Percentiles rank a stretch among this genome's conserved stretches.
phyloP scores from a whole-genome alignment of 2,797 vertebrate species.

The Brachyalestes nurse region DNA sequence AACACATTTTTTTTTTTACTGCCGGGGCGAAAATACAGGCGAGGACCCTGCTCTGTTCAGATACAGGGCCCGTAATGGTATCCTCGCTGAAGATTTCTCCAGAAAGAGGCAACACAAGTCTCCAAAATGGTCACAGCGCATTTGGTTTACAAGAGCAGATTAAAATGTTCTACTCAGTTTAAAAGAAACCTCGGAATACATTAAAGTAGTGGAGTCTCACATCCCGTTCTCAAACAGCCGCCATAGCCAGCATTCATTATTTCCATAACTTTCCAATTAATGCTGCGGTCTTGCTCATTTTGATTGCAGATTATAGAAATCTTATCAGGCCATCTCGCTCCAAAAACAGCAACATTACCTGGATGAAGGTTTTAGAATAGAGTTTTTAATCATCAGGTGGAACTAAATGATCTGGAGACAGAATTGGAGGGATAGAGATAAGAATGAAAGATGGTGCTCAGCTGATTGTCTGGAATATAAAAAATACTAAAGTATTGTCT shows the following conservation, averaged over 20 bases:
- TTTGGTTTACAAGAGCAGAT: constrained; percentile 65
- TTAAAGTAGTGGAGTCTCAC: not conserved
- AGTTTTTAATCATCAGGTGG: not conserved
- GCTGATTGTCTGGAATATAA: not conserved
- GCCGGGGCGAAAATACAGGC: constrained; percentile 70
- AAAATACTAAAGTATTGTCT: not conserved
- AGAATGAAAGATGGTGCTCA: not conserved
- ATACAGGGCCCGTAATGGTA: constrained; percentile 63
- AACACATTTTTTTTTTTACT: constrained; percentile 70
- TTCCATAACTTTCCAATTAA: constrained; percentile 10
- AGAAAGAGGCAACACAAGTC: constrained; percentile 61
- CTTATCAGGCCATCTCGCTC: constrained; percentile 1
- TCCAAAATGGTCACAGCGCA: constrained; percentile 63
- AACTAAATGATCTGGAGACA: constrained; percentile 15
- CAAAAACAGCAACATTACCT: not conserved
- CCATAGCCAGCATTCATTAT: not conserved
- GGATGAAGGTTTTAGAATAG: constrained; percentile 18
- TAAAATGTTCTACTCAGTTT: constrained; percentile 61
- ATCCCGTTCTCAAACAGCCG: not conserved
- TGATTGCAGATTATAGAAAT: not conserved
- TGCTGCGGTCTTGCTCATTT: not conserved
- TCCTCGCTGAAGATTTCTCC: constrained; percentile 25
- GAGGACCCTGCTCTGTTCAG: constrained; percentile 68
- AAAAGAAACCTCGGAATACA: constrained; percentile 40
- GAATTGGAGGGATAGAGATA: constrained; percentile 30